Conservation (phyloP, 2,888 invertebrate genomes). For the Leucoptera coffeella region DNA sequence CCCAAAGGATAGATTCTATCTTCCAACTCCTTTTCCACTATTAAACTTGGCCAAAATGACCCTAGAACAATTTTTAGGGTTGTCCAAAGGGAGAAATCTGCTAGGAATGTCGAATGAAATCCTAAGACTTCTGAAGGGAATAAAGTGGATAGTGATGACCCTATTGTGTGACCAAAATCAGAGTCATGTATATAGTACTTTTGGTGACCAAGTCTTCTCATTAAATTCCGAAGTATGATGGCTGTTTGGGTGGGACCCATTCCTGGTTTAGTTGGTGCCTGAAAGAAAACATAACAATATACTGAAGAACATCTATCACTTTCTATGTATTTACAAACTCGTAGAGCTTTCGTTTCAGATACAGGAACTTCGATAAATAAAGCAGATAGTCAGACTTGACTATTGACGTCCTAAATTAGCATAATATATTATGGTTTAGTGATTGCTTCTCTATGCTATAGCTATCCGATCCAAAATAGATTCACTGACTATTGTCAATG, state of each 20-base stretch:
- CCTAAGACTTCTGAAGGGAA: conserved; percentile 56
- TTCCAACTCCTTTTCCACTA: conserved; percentile 32
- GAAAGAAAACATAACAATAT: conserved; percentile 5
- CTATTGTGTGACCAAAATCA: conserved; percentile 67
- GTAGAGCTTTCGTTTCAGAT: too few relatives aligned
- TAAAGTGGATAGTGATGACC: conserved; percentile 53
- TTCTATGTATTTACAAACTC: too few relatives aligned
- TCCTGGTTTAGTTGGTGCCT: conserved; percentile 55
- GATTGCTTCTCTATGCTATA: too few relatives aligned
- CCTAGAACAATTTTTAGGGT: conserved; percentile 29
- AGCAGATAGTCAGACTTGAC: too few relatives aligned
- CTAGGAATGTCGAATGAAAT: conserved; percentile 61
- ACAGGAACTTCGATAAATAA: too few relatives aligned
- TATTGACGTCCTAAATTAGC: too few relatives aligned
- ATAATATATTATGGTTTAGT: too few relatives aligned
- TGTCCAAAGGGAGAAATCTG: conserved; percentile 15
- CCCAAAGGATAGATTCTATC: conserved; percentile 46
- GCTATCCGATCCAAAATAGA: too few relatives aligned
- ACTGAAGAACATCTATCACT: too few relatives aligned
- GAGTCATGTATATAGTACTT: conserved; percentile 69
- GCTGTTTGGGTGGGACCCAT: conserved; percentile 50
- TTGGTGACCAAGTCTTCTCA: conserved; percentile 60
- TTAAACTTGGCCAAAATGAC: conserved; percentile 36
- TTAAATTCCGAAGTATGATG: conserved; percentile 62
- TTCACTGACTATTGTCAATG: too few relatives aligned